phyloP scores from a whole-genome alignment of 2,888 invertebrate genomes.

The Agriopis leucophaearia region DNA sequence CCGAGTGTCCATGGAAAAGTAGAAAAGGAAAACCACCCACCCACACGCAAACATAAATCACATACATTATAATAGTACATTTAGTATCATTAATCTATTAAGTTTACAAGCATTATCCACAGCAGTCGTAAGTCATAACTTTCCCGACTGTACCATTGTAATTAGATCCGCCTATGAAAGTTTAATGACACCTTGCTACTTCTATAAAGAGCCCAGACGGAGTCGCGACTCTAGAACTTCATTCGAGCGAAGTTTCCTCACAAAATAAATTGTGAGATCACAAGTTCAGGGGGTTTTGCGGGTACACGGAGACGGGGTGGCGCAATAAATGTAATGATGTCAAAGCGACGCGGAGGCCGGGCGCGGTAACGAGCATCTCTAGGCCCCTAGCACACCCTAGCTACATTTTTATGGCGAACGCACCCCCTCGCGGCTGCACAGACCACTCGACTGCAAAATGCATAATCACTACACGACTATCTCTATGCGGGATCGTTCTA shows the following conservation, averaged over 20 bases:
- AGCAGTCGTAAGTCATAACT: slow-evolving; percentile 33
- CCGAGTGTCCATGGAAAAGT: too few relatives aligned
- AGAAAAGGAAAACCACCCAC: slow-evolving; percentile 9
- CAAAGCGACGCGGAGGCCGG: slow-evolving; percentile 66
- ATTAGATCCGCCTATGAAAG: slow-evolving; percentile 41
- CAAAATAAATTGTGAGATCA: slow-evolving; percentile 39
- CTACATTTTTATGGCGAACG: slow-evolving; percentile 71
- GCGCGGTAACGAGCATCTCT: slow-evolving; percentile 59
- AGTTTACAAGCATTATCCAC: slow-evolving; percentile 19
- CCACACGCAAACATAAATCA: slow-evolving; percentile 17
- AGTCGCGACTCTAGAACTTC: slow-evolving; percentile 27
- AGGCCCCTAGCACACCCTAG: slow-evolving; percentile 56
- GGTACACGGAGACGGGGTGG: slow-evolving; percentile 64
- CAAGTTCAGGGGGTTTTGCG: slow-evolving; percentile 49
- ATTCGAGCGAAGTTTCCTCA: slow-evolving; percentile 31
- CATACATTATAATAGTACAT: neutral
- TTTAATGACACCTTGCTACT: slow-evolving; percentile 22
- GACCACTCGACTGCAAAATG: slow-evolving; percentile 77
- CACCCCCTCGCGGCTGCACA: slow-evolving; percentile 64
- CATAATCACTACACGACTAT: slow-evolving; percentile 71
- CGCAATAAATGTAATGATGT: slow-evolving; percentile 76
- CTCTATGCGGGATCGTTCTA: slow-evolving; percentile 68
- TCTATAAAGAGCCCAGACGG: slow-evolving; percentile 24
- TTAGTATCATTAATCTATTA: slow-evolving; percentile 23
- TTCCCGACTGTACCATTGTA: slow-evolving; percentile 37